A percentile compares a stretch with the other conserved stretches of the same genome.
phyloP scores from a whole-genome alignment of 1,140 invertebrate genomes.

The Trichomalopsis sarcophagae region DNA sequence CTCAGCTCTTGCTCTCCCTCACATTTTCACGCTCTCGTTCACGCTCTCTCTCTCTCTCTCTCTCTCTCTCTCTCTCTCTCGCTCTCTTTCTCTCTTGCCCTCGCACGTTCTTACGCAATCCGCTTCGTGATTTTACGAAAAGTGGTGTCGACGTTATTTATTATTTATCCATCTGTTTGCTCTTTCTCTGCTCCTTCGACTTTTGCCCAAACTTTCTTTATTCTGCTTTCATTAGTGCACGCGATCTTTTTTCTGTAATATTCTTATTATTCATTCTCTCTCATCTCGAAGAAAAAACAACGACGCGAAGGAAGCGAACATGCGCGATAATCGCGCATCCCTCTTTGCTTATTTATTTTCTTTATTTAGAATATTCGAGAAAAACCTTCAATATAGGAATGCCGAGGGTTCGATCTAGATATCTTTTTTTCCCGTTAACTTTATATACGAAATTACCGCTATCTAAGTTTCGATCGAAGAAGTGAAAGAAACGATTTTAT shows the following conservation, averaged over 20 bases:
- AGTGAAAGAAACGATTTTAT: conserved; percentile 53
- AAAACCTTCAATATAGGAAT: conserved; percentile 54
- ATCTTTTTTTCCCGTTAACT: conserved; percentile 53
- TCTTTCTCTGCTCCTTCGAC: conserved; percentile 29
- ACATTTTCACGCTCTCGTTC: background rate
- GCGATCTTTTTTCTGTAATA: conserved; percentile 42
- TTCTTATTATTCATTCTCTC: conserved; percentile 49
- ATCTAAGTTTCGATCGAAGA: conserved; percentile 54
- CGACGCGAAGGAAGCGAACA: conserved; percentile 50
- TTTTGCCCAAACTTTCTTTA: conserved; percentile 38
- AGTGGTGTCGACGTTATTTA: conserved; percentile 69
- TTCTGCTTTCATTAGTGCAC: conserved; percentile 51
- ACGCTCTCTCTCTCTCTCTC: background rate
- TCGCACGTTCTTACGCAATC: conserved; percentile 31
- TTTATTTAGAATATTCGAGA: conserved; percentile 55
- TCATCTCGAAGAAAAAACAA: conserved; percentile 54
- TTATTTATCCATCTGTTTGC: conserved; percentile 42
- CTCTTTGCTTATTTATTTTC: conserved; percentile 50
- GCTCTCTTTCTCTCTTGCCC: conserved; percentile 9
- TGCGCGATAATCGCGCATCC: conserved; percentile 37
- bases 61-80: background rate
- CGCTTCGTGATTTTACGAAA: conserved; percentile 62
- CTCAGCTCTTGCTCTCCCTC: background rate
- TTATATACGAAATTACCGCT: conserved; percentile 53
- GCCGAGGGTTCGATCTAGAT: conserved; percentile 51